Evolutionary conservation across 2,888 invertebrate species (phyloP).

Genomic region (Drosophila affinis): DNA sequence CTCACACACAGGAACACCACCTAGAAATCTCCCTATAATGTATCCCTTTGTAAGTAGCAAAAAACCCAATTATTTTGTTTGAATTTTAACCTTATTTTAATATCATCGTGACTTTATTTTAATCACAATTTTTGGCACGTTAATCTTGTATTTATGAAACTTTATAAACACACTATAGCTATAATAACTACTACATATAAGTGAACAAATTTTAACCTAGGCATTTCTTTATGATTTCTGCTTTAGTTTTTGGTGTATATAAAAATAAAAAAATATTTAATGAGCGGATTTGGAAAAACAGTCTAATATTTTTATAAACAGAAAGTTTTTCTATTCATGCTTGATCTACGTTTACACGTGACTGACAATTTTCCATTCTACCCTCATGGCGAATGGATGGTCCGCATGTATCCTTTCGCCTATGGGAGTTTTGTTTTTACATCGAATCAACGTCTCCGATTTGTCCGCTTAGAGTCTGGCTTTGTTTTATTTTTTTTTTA

Average conservation of each 20-base stretch:
- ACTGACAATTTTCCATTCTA: too few relatives aligned
- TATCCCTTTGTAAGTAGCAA: slow-evolving; percentile 66
- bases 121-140: background rate
- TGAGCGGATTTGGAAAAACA: too few relatives aligned
- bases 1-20: slow-evolving; percentile 51
- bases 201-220: background rate
- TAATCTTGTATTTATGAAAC: background rate
- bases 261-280: background rate
- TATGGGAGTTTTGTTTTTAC: background rate
- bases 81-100: background rate
- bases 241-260: background rate
- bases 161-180: background rate
- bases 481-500: background rate
- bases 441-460: background rate
- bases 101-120: background rate
- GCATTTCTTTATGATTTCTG: background rate
- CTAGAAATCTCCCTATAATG: slow-evolving; percentile 57
- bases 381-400: too few relatives aligned
- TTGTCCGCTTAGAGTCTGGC: background rate
- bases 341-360: too few relatives aligned
- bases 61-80: background rate
- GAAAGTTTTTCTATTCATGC: background rate
- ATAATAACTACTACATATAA: background rate
- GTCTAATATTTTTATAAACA: too few relatives aligned
- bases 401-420: background rate